Evolutionary conservation across 2,797 vertebrate species (phyloP).

Genomic region (Lithobates pipiens): DNA sequence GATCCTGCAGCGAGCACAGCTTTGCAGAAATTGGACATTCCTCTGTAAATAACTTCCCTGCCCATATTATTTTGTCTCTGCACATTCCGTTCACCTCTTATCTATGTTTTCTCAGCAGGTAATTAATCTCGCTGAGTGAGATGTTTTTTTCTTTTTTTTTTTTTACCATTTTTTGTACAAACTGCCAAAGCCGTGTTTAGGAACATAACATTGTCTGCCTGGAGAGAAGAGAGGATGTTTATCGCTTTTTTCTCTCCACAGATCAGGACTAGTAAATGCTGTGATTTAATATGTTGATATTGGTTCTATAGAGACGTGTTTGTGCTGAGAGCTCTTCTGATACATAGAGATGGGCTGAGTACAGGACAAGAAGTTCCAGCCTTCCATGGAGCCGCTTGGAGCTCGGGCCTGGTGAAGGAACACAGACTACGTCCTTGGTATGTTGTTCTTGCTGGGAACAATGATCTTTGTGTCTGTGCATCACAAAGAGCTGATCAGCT

Average conservation of each 20-base stretch:
- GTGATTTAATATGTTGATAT: constrained; percentile 24
- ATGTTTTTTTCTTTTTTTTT: constrained; percentile 27
- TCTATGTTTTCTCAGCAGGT: constrained; percentile 1
- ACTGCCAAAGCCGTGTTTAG: not conserved
- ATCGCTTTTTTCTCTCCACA: constrained; percentile 22
- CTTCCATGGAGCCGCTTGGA: constrained; percentile 10
- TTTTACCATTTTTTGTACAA: not conserved
- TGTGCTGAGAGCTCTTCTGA: constrained; percentile 14
- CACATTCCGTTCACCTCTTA: not conserved
- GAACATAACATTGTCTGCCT: not conserved
- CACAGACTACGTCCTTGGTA: constrained; percentile 19
- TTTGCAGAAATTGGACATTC: not conserved
- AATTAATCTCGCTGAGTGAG: constrained; percentile 8
- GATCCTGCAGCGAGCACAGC: too few species aligned
- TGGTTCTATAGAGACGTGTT: constrained; percentile 17
- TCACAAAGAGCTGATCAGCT: not conserved
- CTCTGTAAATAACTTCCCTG: not conserved
- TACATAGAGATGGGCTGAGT: constrained; percentile 6
- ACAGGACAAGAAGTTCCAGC: constrained; percentile 22
- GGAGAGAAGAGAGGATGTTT: not conserved
- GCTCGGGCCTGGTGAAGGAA: not conserved
- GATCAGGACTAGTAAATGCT: not conserved
- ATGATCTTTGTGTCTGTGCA: constrained; percentile 38
- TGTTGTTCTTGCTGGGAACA: constrained; percentile 11
- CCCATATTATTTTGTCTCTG: not conserved